A percentile compares a stretch with the other conserved stretches of the same genome.
These are phyloP conservation scores for Phalera bucephala DNA, from an alignment of 2,888 invertebrate genomes.

Conservation along the genomic window DNA sequence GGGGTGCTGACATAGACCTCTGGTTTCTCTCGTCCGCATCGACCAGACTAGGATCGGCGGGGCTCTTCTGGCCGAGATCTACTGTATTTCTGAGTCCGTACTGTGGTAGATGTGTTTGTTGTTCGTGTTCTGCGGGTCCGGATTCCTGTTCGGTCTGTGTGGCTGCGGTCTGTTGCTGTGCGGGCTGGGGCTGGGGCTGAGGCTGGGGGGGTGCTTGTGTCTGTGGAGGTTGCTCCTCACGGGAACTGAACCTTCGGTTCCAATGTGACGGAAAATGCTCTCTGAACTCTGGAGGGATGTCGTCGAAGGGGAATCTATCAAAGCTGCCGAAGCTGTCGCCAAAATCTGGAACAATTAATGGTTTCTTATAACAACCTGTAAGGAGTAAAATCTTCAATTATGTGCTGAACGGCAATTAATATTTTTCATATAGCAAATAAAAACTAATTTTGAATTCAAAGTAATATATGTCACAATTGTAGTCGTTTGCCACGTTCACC, in stretches of 20 bases:
- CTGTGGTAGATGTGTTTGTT: constrained; percentile 77
- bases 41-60: constrained; percentile 76
- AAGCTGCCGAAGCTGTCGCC: constrained; percentile 75
- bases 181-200: constrained; percentile 34
- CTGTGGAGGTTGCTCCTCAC: constrained; percentile 53
- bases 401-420: too few relatives aligned
- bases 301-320: constrained; percentile 80
- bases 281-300: constrained; percentile 76
- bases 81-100: constrained; percentile 90
- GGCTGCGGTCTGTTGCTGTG: constrained; percentile 58
- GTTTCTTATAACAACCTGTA: constrained; percentile 47
- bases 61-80: constrained; percentile 88
- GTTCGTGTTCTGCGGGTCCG: constrained; percentile 41
- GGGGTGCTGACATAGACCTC: constrained; percentile 92
- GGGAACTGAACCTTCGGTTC: constrained; percentile 63
- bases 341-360: constrained; percentile 71
- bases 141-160: constrained; percentile 68
- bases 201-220: constrained; percentile 37
- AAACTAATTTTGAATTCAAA: too few relatives aligned
- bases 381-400: too few relatives aligned
- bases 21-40: constrained; percentile 84
- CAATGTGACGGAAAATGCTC: constrained; percentile 75
- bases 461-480: too few relatives aligned
- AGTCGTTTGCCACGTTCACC: too few relatives aligned
- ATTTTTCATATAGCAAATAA: too few relatives aligned